Base-by-base conservation (phyloP, 2,797 vertebrate species). In the Ispidina lecontei region DNA sequence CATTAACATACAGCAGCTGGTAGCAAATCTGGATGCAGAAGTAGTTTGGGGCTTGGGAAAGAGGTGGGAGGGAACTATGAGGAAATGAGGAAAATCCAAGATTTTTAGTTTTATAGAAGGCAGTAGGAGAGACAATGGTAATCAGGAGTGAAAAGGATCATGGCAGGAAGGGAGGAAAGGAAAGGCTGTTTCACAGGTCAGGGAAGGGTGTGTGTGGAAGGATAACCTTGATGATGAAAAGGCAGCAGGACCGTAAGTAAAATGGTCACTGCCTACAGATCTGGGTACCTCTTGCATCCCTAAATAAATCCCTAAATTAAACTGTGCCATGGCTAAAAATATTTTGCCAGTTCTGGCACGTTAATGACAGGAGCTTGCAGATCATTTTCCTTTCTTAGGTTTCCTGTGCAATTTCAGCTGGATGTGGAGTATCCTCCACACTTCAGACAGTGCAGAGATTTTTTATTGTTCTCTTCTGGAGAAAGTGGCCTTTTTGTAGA, bases 291-390 rank as follows among this genome's bases (percentile, higher is more conserved):
- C 58, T 93, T 37, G 59, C 28, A 84, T 83, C 46, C 25, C 43
- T 74, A 93, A 90, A 96, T 84, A 86, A 87, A 95, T 62, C 58
- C 73, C 46, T 47, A 47, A 52, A 52, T 73, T 31, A 35, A 87
- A 65, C 22, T 68, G 62, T 80, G 65, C 67, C 69, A 85, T 68
- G 68, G 54, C 76, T 94, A 88, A 84, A 94, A 86, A 78, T 93
- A 81, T 37, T 73, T 63, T 71, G 33, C 83, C 63, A 69, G 62
- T 78, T 77, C 73, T 91, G 63, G 63, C 87, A 84, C 70, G 46
- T 47, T 78, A 63, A 84, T 78, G 89, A 78, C 81, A 96, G 47
- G 47, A 85, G 58, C 59, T 71, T 91, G 70, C 72, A 84, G 46
- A 71, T 58, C 37, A 41, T 91, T 95, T 73, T 90, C 43, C 33